Conservation (phyloP, 2,888 invertebrate species). For the Altica lythri region DNA sequence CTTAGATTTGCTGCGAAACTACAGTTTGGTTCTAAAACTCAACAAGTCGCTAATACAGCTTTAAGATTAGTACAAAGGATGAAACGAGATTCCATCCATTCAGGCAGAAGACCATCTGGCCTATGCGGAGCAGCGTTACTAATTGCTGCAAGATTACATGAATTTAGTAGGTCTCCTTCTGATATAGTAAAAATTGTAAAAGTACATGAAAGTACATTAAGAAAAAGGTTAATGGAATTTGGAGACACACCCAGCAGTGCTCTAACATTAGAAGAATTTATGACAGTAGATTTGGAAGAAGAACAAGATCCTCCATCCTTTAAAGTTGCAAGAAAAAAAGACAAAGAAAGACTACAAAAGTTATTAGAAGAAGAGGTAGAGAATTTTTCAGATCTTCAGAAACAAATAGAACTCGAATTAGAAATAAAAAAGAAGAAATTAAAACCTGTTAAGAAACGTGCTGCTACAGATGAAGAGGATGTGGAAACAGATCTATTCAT, state of each 20-base stretch:
- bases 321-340: conserved; percentile 86
- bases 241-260: conserved; percentile 95
- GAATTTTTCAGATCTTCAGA: conserved; percentile 77
- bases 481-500: conserved; percentile 57
- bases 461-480: conserved; percentile 40
- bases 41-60: conserved; percentile 95
- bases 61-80: conserved; percentile 92
- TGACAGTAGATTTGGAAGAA: conserved; percentile 94
- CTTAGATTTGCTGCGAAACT: conserved; percentile 88
- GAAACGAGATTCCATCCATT: conserved; percentile 97
- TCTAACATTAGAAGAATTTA: conserved; percentile 94
- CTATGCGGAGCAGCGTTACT: conserved; percentile 97
- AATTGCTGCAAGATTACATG: conserved; percentile 91
- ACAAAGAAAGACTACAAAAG: conserved; percentile 81
- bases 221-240: conserved; percentile 91
- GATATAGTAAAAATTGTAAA: conserved; percentile 95
- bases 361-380: conserved; percentile 66
- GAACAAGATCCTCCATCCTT: conserved; percentile 97
- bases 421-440: conserved; percentile 58
- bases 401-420: conserved; percentile 82
- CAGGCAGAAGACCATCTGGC: conserved; percentile 94
- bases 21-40: conserved; percentile 89
- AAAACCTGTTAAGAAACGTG: background rate
- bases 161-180: conserved; percentile 82
- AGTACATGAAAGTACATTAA: conserved; percentile 90